Conservation (phyloP, 1,140 invertebrate species). For the Atta colombica region DNA sequence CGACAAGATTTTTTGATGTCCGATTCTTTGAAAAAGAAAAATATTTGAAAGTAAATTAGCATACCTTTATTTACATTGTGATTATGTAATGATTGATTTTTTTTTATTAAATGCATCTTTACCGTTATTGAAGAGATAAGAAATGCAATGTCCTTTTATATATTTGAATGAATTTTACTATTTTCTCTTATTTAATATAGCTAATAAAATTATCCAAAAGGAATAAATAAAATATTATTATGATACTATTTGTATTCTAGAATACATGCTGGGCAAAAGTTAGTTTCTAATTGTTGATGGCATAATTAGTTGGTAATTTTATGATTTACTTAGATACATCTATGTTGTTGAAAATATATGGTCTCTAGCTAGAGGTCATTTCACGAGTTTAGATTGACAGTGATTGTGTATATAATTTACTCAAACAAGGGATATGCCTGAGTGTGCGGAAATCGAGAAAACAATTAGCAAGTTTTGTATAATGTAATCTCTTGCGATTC, state of each 20-base stretch:
- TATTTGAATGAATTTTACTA: not conserved
- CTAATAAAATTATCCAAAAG: not conserved
- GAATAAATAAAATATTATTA: not conserved
- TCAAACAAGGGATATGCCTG: not conserved
- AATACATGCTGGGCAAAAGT: not conserved
- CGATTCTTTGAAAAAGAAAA: not conserved
- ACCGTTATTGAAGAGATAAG: not conserved
- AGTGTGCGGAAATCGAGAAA: conserved; percentile 20
- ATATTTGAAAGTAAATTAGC: not conserved
- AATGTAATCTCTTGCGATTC: not conserved
- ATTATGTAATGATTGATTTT: conserved; percentile 17
- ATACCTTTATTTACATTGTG: not conserved
- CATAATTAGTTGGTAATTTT: not conserved
- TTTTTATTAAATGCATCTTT: not conserved
- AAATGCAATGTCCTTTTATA: not conserved
- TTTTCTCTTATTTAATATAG: not conserved
- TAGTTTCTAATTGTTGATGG: not conserved
- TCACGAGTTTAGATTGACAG: conserved; percentile 40
- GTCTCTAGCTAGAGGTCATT: not conserved
- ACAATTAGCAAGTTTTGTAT: conserved; percentile 49
- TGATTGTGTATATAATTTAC: conserved; percentile 36
- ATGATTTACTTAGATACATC: not conserved
- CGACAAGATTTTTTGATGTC: not conserved
- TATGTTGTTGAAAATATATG: not conserved
- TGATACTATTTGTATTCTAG: not conserved